These are phyloP conservation scores for Gallinago media DNA, from an alignment of 2,113 vertebrate genomes.

Conservation along the genomic window DNA sequence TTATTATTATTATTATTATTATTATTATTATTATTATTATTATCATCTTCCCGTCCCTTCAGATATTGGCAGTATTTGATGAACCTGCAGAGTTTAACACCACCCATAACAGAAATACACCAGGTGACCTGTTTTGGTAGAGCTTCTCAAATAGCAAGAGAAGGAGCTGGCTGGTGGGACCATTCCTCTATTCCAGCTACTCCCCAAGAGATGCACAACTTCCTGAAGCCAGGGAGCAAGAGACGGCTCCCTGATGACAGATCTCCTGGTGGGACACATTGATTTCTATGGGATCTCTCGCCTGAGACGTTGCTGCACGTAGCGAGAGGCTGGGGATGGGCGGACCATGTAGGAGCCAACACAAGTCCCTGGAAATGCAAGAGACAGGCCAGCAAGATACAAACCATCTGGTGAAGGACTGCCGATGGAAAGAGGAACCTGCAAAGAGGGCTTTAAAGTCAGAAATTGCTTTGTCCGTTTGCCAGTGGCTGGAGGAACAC, in stretches of 20 bases:
- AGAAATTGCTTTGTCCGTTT: background rate
- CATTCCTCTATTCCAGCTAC: rapidly evolving
- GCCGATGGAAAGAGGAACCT: background rate
- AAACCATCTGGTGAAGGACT: background rate
- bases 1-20: background rate
- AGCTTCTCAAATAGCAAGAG: background rate
- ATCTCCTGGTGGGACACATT: background rate
- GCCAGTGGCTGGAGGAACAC: background rate
- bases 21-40: background rate
- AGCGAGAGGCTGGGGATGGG: background rate
- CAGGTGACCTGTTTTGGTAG: rapidly evolving
- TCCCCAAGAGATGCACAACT: rapidly evolving
- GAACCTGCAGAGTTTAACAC: background rate
- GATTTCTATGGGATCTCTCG: background rate
- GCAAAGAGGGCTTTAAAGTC: background rate
- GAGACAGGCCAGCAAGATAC: background rate
- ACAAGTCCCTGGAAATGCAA: background rate
- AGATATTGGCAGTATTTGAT: rapidly evolving
- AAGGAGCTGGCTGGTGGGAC: background rate
- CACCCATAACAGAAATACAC: background rate
- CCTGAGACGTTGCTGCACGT: background rate
- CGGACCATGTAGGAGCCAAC: rapidly evolving
- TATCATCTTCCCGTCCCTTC: background rate
- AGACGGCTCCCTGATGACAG: rapidly evolving
- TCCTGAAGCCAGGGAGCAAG: background rate